Evolutionary conservation across 2,113 vertebrate genomes (phyloP), one percentile per base, ranked within the genome.

Genomic region (Okapia johnstoni): DNA sequence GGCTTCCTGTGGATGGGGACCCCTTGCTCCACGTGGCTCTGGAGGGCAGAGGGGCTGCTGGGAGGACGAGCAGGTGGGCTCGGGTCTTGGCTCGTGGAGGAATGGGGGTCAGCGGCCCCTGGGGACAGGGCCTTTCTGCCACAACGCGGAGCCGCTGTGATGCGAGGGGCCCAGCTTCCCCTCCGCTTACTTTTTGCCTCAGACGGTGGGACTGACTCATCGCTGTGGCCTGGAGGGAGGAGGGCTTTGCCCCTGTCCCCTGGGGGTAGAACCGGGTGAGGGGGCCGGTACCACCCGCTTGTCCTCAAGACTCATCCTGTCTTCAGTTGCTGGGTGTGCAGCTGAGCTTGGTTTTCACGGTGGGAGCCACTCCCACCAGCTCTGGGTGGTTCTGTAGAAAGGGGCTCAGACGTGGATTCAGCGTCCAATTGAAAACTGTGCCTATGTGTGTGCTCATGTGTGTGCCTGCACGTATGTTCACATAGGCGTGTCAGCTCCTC

Each of bases 71-170:
- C 3, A 9, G 28, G 55, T 30, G 30, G 85, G 11, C 25, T 14
- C 4, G 26, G 30, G 3, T 70, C 16, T 60, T 54, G 83, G 52
- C 48, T 46, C 4, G 4, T 54, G 54, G 55, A 83, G 33, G 1
- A 5, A 13, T 40, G n/a, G 26, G 58, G 46, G 33, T 76, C 30
- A 70, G 55, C 0, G 7, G 30, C 43, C 21, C 1, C 1, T 5
- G 25, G 50, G 88, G 14, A 17, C n/a, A 60, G 73, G 48, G 73
- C 54, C 13, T 48, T 21, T 28, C 36, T 54, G 43, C 48, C 54
- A 4, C 66, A 46, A 16, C 1, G 1, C 7, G 3, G 40, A 33
- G 21, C 3, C 0, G 11, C 30, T n/a, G 46, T 88, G 52, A 25
- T 23, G 9, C 6, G 10, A 43, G 2, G 6, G 87, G 6, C 73